These are phyloP conservation scores for Dermochelys coriacea DNA, from an alignment of 2,797 vertebrate genomes.

Conservation along the genomic window DNA sequence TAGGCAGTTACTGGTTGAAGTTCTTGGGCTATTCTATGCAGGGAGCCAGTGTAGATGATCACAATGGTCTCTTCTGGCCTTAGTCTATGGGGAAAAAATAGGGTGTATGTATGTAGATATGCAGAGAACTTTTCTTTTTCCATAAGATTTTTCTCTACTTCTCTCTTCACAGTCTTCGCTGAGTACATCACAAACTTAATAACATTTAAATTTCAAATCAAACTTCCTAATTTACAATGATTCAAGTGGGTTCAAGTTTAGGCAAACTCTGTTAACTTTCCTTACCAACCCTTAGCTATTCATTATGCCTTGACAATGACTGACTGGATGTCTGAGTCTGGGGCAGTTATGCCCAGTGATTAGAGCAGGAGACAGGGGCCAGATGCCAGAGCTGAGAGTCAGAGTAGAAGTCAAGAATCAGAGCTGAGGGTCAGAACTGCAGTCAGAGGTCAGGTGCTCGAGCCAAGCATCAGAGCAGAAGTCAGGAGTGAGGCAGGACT, in stretches of 20 bases:
- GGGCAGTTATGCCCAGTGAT: not conserved
- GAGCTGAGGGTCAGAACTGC: not conserved
- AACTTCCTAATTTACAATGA: not conserved
- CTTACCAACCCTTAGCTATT: not conserved
- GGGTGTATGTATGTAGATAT: not conserved
- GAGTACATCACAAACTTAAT: not conserved
- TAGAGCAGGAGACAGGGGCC: not conserved
- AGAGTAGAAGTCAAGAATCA: not conserved
- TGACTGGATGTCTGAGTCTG: not conserved
- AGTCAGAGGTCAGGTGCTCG: not conserved
- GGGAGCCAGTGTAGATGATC: fast-evolving
- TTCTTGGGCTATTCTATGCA: fast-evolving
- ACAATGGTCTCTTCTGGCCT: fast-evolving
- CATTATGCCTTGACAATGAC: not conserved
- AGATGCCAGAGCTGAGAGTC: not conserved
- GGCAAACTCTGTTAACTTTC: not conserved
- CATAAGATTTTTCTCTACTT: not conserved
- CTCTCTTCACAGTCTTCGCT: not conserved
- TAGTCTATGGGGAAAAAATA: not conserved
- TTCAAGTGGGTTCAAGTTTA: not conserved
- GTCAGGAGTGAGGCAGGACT: not conserved
- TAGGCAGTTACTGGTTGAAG: fast-evolving
- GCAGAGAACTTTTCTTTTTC: not conserved
- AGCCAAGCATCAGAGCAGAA: not conserved
- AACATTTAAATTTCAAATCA: not conserved